Evolutionary conservation across 2,888 invertebrate species (phyloP), one percentile per base, ranked within the genome.

Genomic region (Eulithis prunata): DNA sequence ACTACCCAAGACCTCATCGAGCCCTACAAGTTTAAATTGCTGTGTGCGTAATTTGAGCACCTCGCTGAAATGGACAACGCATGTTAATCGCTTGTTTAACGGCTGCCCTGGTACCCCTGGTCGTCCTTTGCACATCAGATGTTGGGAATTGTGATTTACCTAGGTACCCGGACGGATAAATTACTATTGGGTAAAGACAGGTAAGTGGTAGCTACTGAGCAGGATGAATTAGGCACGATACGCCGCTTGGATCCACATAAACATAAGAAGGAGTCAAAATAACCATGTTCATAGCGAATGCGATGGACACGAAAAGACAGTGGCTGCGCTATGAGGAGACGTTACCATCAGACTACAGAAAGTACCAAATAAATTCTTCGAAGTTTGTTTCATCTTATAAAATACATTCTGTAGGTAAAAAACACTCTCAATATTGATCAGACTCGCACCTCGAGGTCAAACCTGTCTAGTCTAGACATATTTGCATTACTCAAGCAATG

Each of bases 41-140:
- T 75, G 77, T 73, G 71, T 71, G 68, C 71, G 75, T 81, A 79
- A 79, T 79, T 81, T 75, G 71, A 64, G 75, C 73, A 77, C 68
- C 77, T 76, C 70, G 71, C 71, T 75, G 76, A 74, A 85, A 86
- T 86, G 85, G 84, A 83, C 83, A 83, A 82, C 77, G 81, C 82
- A 77, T 85, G 86, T 85, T 82, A 84, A 86, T 84, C 71, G 79
- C 76, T 72, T 78, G 80, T 80, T 82, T 83, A 83, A 85, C 84
- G 79, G 80, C 53, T 49, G 59, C 60, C 67, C 38, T 62, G 78
- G 43, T 57, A 54, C 67, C 68, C 57, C 43, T 49, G 14, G 36
- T 36, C 28, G 51, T 57, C 49, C 57, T 51, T 56, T 43, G 38
- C 53, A 47, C 65, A 61, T 68, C 64, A 57, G 64, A 61, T 68